These are phyloP conservation scores for Brevimyrus niger DNA, from an alignment of 2,113 vertebrate species.

Conservation along the genomic window DNA sequence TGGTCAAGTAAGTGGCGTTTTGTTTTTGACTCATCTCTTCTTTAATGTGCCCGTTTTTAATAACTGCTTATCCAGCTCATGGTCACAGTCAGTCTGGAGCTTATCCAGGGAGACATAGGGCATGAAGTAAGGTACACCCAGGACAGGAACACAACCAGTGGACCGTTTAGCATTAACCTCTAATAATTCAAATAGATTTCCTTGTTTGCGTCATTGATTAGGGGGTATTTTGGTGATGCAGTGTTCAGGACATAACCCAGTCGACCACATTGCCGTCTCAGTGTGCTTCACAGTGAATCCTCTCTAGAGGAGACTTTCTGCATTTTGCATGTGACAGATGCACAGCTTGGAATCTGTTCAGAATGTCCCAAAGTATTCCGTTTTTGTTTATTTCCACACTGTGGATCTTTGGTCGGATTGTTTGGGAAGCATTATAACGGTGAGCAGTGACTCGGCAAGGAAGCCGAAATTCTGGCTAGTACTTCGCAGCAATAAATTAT, in stretches of 20 bases:
- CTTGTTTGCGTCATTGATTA: neutral
- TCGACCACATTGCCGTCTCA: neutral
- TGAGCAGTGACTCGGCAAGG: neutral
- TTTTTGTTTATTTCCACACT: neutral
- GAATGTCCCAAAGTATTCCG: neutral
- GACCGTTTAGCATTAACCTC: neutral
- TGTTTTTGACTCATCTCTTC: neutral
- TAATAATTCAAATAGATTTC: neutral
- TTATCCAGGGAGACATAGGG: neutral
- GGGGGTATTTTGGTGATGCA: neutral
- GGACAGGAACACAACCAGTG: neutral
- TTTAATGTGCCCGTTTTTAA: neutral
- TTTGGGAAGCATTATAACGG: neutral
- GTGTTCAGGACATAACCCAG: neutral
- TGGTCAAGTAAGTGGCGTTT: neutral
- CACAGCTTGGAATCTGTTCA: conserved; percentile 9
- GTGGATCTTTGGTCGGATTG: neutral
- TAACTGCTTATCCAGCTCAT: neutral
- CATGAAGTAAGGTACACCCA: neutral
- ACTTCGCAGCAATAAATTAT: neutral
- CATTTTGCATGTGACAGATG: conserved; percentile 12
- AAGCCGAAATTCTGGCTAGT: neutral
- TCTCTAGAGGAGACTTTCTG: neutral
- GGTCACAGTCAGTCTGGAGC: neutral
- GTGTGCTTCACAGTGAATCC: neutral